Conservation (phyloP, 2,113 vertebrate genomes). For the Oenanthe melanoleuca region DNA sequence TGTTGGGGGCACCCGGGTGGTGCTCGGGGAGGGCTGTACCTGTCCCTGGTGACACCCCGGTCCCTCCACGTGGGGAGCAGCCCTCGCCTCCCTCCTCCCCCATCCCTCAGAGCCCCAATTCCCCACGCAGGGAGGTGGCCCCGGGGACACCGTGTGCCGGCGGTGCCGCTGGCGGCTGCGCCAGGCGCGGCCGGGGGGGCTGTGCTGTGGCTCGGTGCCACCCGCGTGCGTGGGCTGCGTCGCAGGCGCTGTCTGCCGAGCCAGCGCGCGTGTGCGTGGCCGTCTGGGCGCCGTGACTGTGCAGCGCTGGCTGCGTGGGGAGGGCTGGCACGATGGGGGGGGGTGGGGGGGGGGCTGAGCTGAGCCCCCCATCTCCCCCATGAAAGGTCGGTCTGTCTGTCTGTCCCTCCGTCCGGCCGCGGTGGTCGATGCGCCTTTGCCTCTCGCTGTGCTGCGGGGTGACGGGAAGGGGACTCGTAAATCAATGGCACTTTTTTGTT, state of each 20-base stretch:
- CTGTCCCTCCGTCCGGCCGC: fast-evolving
- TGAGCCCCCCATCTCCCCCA: not conserved
- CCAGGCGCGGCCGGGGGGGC: not conserved
- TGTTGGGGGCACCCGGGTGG: fast-evolving
- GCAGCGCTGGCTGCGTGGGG: conserved; percentile 32
- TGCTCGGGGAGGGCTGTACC: too few relatives aligned
- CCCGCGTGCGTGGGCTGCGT: conserved; percentile 20
- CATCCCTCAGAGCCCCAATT: not conserved
- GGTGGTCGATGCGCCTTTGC: not conserved
- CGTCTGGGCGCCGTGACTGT: conserved; percentile 45
- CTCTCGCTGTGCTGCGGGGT: not conserved
- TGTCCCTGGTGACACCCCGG: not conserved
- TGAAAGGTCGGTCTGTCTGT: not conserved
- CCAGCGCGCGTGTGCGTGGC: conserved; percentile 20
- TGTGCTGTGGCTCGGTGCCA: not conserved
- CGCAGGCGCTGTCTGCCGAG: conserved; percentile 45
- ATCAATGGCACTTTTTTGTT: conserved; percentile 34
- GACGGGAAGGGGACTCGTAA: conserved; percentile 6
- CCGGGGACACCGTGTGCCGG: not conserved
- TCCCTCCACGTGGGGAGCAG: not conserved
- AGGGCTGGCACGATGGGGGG: not conserved
- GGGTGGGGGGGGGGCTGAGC: not conserved
- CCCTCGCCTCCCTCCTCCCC: fast-evolving
- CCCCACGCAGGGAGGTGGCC: not conserved
- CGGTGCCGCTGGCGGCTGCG: not conserved